Base-by-base conservation (phyloP, 2,113 vertebrate genomes). In the Chaetops frenatus region DNA sequence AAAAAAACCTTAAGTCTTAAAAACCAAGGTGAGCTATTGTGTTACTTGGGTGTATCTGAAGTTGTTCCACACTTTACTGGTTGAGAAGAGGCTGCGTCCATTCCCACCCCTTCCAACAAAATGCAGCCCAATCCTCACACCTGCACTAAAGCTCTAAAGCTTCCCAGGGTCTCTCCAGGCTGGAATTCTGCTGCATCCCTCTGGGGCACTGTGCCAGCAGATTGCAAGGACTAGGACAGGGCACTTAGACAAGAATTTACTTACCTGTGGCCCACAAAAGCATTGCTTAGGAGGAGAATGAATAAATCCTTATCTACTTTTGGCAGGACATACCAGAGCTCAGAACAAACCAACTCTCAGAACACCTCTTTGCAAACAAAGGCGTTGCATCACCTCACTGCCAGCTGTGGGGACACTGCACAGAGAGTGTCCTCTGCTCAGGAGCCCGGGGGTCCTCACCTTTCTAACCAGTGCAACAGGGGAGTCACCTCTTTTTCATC, bases 301-400 rank as follows among this genome's bases (percentile, higher is more conserved):
- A 79, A 64, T 66, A 94, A 91, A 86, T 78, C 86, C 79, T 94
- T 40, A 88, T 48, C 65, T 76, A 5, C 74, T 64, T 71, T 45
- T 51, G 53, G 85, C 60, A 72, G 21, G 35, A 78, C 38, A 67
- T 24, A 47, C 38, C 36, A 58, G 31, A 31, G 29, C 62, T 77
- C 45, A 76, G 29, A 83, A 48, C 38, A 81, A 81, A 40, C 27
- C n/a, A 50, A 21, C 15, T 58, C 60, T 35, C 35, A 94, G 65
- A 45, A 76, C n/a, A 40, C 8, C 64, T 79, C 64, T 73, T 9
- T 57, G 65, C 72, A 93, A 95, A 58, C 61, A 48, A 60, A 58
- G 36, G 48, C 7, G 0, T 66, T 73, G 60, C 45, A 42, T 28
- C 62, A 58, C 21, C 77, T 77, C 40, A 3, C 28, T 40, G 77